Percentiles rank a stretch among this genome's conserved stretches.
Evolutionary conservation across 2,113 vertebrate species (phyloP).

Genomic region (Platysternon megacephalum): DNA sequence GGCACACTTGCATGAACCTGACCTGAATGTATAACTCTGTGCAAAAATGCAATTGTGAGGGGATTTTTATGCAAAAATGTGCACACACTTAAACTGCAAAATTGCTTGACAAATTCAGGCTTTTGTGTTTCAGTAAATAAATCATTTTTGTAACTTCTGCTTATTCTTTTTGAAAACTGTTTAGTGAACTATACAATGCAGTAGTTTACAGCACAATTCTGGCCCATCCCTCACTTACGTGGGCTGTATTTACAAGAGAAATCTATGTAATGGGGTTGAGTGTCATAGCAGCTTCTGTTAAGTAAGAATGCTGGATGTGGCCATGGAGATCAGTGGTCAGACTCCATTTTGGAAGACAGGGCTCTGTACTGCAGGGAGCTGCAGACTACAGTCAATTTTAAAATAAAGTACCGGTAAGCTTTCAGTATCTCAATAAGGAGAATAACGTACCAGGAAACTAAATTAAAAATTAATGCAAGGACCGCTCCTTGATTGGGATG

Average conservation of each 20-base stretch:
- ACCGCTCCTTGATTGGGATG: neutral
- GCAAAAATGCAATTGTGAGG: neutral
- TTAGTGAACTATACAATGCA: neutral
- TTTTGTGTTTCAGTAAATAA: neutral
- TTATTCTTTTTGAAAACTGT: neutral
- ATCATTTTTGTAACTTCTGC: neutral
- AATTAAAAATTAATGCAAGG: neutral
- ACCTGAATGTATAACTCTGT: neutral
- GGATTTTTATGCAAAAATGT: neutral
- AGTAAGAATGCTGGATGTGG: neutral
- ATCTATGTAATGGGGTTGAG: neutral
- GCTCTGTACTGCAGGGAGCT: neutral
- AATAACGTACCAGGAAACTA: neutral
- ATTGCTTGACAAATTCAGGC: neutral
- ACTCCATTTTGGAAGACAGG: neutral
- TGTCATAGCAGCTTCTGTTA: neutral
- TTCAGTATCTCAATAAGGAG: neutral
- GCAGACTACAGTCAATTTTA: neutral
- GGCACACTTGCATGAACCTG: neutral
- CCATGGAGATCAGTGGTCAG: neutral
- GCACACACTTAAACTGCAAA: neutral
- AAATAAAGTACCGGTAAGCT: neutral
- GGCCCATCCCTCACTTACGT: neutral
- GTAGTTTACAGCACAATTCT: neutral
- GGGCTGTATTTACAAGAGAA: neutral